Evolutionary conservation across 2,113 vertebrate species (phyloP), one percentile per base, ranked within the genome.

Genomic region (Heliornis fulica): DNA sequence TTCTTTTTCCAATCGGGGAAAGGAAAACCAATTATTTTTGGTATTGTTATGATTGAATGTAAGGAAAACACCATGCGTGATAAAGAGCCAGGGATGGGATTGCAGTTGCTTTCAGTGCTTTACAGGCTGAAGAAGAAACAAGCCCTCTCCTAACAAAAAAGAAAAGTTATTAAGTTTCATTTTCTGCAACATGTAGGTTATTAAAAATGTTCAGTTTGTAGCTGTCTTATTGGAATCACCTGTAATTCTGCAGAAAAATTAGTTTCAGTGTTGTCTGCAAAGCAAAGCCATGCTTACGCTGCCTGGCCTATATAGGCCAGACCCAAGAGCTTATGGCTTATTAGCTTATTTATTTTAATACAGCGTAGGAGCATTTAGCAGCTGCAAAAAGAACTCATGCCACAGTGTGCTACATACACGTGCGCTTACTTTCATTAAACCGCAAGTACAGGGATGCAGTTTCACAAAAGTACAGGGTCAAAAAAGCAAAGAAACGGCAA

Each of bases 231-330:
- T 81, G n/a, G 17, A 26, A 61, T 63, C 70, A 85, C 36, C 79
- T 59, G 25, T 72, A 90, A 88, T 92, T 96, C 90, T 95, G 75
- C 50, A 95, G 75, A 41, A 95, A 92, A 95, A 92, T 65, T 56
- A 72, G 45, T 94, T 93, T 92, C 88, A 83, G 41, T 80, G 70
- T 82, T 94, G 61, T 15, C 40, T 85, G 36, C 87, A 88, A 72
- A 78, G 57, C 36, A 89, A 65, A 51, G 8, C 57, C 4, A 5
- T 77, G 75, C 45, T 95, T 94, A 91, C 77, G 79, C 70, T 82
- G 26, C 28, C 43, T 88, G 77, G 12, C 32, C 59, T 83, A 16
- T 65, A 41, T 8, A 79, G 36, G 36, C 50, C 57, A 66, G 26
- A 38, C 8, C 9, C 23, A 84, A 14, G 15, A 66, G 17, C 15